Base-by-base conservation (phyloP, 2,797 vertebrate genomes). In the Hippoglossus hippoglossus region DNA sequence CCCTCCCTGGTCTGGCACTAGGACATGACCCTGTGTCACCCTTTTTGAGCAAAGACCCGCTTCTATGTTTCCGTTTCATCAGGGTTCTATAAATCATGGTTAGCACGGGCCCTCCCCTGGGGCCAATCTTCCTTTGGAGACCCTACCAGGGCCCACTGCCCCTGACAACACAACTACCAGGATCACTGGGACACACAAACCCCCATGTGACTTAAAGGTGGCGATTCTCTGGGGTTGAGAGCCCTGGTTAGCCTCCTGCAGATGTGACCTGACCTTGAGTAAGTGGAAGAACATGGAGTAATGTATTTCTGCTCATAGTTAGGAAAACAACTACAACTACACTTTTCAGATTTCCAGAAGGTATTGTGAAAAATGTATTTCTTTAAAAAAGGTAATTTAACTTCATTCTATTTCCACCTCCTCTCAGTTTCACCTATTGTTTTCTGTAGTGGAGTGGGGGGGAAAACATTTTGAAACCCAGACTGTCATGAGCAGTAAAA, bases 401-500 rank as follows among this genome's bases (percentile, higher is more conserved):
- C n/a, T 49, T 44, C 15, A 1, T 44, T 44, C 41, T 44, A 16
- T n/a, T 49, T 21, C 19, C n/a, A 19, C 47, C 9, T 16, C 28
- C 28, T 49, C 47, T 49, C 46, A 47, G 46, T 49, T 46, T 46
- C 18, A 5, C 44, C 44, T 19, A 8, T 46, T 16, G 10, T 55
- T 56, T 56, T 13, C 11, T 57, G 19, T 50, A 26, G 54, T 54
- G 24, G 31, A 25, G 46, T 9, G 31, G 21, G 50, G 25, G 41
- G 25, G 41, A n/a, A 41, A n/a, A 21, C 34, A 49, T 77, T 83
- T 79, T 77, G 58, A 71, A 21, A 52, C 44, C 75, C 51, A 77
- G 69, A 79, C 73, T 77, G 78, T 87, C 82, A 73, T 62, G 69
- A 84, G 76, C 79, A 73, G 47, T 69, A 64, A 78, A 31, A 88